A percentile compares a stretch with the other conserved stretches of the same genome.
phyloP scores from a whole-genome alignment of 2,888 invertebrate species.

The Tetragnatha montana region DNA sequence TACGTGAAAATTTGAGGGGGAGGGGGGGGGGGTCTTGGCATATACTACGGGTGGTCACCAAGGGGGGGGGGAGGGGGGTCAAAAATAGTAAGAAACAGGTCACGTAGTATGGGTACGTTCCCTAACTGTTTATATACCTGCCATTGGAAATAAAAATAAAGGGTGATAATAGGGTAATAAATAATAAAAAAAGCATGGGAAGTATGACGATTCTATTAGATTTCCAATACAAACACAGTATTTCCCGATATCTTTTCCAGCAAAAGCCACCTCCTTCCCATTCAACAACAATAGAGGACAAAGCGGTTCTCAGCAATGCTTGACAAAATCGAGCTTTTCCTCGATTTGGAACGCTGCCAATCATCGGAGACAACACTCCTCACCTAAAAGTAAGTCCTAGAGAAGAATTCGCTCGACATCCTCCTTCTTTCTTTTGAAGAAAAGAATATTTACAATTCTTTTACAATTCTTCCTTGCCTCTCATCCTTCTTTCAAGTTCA shows the following conservation, averaged over 20 bases:
- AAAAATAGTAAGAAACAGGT: too few relatives aligned
- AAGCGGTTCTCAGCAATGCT: background rate
- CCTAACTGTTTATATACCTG: too few relatives aligned
- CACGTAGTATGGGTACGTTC: too few relatives aligned
- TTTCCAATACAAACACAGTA: background rate
- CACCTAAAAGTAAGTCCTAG: background rate
- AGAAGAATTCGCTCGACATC: background rate
- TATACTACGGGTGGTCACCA: too few relatives aligned
- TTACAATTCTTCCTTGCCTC: background rate
- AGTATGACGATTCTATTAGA: background rate
- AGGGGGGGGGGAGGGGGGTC: too few relatives aligned
- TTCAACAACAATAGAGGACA: background rate
- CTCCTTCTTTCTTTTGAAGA: background rate
- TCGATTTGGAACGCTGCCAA: background rate
- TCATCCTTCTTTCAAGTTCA: background rate
- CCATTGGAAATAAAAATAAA: too few relatives aligned
- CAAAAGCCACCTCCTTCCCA: background rate
- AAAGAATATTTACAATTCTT: background rate
- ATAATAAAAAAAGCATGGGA: too few relatives aligned
- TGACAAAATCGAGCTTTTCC: background rate
- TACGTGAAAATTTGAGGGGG: too few relatives aligned
- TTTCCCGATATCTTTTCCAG: background rate
- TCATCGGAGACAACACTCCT: background rate
- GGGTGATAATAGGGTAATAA: too few relatives aligned
- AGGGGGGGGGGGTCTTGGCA: too few relatives aligned